Percentiles rank a stretch among this genome's conserved stretches.
Evolutionary conservation across 2,888 invertebrate genomes (phyloP).

Genomic region (Ametastegia equiseti): DNA sequence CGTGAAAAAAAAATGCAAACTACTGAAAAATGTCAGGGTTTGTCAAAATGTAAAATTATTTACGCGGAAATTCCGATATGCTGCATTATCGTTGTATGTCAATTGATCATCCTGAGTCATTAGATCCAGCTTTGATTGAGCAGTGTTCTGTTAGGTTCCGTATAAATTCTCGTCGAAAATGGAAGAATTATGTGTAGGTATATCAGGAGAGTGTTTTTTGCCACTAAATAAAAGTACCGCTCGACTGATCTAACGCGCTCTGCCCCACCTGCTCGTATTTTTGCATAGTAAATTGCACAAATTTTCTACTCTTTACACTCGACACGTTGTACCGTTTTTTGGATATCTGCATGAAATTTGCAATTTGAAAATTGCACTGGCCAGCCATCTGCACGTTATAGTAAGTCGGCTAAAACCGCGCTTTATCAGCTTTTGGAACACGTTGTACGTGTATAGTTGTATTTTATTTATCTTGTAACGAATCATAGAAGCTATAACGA

Average conservation of each 20-base stretch:
- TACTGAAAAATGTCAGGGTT: no score
- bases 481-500: background rate
- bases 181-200: background rate
- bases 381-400: no score
- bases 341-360: background rate
- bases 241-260: background rate
- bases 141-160: background rate
- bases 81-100: no score
- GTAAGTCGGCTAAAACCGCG: background rate
- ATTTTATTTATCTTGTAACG: background rate
- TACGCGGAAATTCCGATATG: no score
- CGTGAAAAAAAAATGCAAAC: no score
- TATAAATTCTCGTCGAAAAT: background rate
- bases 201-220: background rate
- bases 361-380: background rate
- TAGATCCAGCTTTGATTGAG: background rate
- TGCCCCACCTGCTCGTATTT: background rate
- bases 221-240: background rate
- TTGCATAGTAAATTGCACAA: background rate
- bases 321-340: background rate
- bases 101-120: background rate
- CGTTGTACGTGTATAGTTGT: background rate
- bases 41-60: no score
- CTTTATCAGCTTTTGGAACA: background rate
- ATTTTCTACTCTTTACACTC: background rate